Conservation (phyloP, 2,113 vertebrate genomes). For the Lynx canadensis region DNA sequence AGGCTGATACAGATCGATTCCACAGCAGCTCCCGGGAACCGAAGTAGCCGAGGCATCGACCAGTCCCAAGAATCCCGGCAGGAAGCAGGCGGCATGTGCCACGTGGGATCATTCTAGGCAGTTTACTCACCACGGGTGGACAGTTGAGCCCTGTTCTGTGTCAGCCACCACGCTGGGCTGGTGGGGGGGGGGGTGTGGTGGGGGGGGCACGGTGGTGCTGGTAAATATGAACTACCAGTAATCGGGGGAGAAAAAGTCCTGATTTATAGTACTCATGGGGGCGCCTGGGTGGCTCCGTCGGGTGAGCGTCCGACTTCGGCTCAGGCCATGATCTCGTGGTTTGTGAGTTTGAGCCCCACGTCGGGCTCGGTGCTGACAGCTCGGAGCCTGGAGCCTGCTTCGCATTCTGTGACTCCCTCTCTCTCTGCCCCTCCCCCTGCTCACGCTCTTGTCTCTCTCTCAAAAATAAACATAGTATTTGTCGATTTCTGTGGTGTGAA, state of each 20-base stretch:
- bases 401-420: too few species aligned
- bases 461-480: background rate
- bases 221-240: background rate
- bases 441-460: too few species aligned
- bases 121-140: background rate
- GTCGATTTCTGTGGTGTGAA: background rate
- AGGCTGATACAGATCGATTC: background rate
- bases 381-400: too few species aligned
- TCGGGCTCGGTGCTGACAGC: too few species aligned
- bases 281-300: too few species aligned
- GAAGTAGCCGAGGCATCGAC: background rate
- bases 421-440: too few species aligned
- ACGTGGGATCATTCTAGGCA: background rate
- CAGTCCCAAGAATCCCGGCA: background rate
- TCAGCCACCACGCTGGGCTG: background rate
- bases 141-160: background rate
- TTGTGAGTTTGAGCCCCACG: too few species aligned
- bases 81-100: background rate
- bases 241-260: background rate
- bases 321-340: too few species aligned
- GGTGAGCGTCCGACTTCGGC: accelerated
- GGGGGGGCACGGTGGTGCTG: too few species aligned
- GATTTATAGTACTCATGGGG: background rate
- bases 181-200: too few species aligned
- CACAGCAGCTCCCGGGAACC: background rate